These are phyloP conservation scores for Sebastes reedi DNA, from an alignment of 2,797 vertebrate species.

Conservation along the genomic window DNA sequence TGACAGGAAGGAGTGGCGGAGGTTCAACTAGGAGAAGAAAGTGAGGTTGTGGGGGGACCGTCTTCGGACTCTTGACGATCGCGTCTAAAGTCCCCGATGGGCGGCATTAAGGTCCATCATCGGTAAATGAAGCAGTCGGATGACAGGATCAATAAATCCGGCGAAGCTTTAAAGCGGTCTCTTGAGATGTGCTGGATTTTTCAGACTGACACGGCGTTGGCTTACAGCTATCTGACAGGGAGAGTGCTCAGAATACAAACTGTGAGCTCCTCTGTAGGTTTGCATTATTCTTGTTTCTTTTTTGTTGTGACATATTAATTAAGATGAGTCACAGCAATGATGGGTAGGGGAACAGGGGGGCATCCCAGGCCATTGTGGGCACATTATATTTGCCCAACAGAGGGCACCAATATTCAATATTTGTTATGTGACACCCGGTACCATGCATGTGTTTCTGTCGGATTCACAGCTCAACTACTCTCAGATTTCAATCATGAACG, in stretches of 20 bases:
- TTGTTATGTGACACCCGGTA: slow-evolving; percentile 15
- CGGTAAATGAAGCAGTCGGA: slow-evolving; percentile 11
- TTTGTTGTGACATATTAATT: background rate
- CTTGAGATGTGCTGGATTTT: slow-evolving; percentile 25
- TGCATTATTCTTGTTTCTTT: background rate
- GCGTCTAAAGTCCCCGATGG: slow-evolving; percentile 28
- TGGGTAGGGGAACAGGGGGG: background rate
- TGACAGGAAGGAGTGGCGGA: slow-evolving; percentile 54
- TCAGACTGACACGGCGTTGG: slow-evolving; percentile 6
- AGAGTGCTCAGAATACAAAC: slow-evolving; percentile 10
- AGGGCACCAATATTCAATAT: background rate
- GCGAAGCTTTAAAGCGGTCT: slow-evolving; percentile 20
- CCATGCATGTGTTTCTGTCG: slow-evolving; percentile 7
- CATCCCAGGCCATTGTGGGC: background rate
- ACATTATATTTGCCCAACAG: background rate
- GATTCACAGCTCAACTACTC: slow-evolving; percentile 30
- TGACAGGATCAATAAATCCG: slow-evolving; percentile 44
- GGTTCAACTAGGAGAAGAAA: slow-evolving; percentile 45
- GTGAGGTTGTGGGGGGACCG: background rate
- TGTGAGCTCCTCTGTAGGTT: background rate
- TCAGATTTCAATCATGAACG: slow-evolving; percentile 47
- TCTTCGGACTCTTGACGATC: slow-evolving; percentile 31
- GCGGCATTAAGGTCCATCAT: slow-evolving; percentile 24
- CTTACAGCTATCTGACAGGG: slow-evolving; percentile 5
- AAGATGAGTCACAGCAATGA: background rate